Conservation (phyloP, 2,113 vertebrate species). For the Galeopterus variegatus region DNA sequence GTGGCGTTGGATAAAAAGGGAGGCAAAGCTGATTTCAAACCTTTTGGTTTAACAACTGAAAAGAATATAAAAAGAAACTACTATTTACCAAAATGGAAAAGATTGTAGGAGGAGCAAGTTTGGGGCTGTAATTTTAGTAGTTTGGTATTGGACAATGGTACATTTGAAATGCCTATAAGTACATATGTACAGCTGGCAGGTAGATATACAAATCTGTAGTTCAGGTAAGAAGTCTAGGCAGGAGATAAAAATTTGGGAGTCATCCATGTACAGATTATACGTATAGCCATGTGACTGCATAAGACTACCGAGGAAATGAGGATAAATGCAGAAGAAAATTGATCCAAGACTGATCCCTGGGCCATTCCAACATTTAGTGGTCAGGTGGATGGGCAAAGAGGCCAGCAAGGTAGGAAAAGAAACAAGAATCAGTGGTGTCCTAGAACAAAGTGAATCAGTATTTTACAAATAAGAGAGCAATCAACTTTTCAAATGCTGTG, state of each 20-base stretch:
- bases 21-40: background rate
- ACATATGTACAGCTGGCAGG: background rate
- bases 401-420: background rate
- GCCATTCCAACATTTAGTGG: background rate
- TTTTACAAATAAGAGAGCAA: slow-evolving; percentile 8
- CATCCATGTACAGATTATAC: background rate
- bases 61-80: background rate
- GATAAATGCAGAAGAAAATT: background rate
- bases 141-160: background rate
- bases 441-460: background rate
- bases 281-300: background rate
- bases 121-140: background rate
- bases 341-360: background rate
- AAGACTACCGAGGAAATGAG: background rate
- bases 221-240: slow-evolving; percentile 38
- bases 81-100: background rate
- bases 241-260: slow-evolving; percentile 1
- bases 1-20: background rate
- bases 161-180: slow-evolving; percentile 15
- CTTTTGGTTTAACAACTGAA: background rate
- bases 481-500: background rate
- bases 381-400: background rate
- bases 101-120: background rate
- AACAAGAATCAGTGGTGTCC: background rate
- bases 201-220: background rate